Evolutionary conservation across 2,113 vertebrate species (phyloP), one percentile per base, ranked within the genome.

Genomic region (Okapia johnstoni): DNA sequence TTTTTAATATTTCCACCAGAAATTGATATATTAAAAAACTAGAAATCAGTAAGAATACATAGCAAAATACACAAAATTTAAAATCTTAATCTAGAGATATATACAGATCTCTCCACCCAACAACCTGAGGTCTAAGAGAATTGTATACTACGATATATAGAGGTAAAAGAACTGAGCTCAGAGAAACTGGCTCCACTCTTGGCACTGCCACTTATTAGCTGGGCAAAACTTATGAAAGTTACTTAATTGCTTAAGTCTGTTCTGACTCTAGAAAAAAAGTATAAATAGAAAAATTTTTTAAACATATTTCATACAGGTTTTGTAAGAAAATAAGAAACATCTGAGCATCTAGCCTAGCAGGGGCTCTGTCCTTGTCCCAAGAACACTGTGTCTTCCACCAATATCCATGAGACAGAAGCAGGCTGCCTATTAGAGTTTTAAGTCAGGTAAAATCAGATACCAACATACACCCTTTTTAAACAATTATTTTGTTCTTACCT

Each of bases 1-100:
- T 85, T 93, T 93, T 90, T 66, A 77, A 87, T 30, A 87, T 57
- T 95, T 90, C 26, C 21, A 87, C 50, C 48, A 63, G 50, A 52
- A 94, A 91, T 7, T 52, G 50, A 52, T 30, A 28, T 36, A 43
- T 63, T 43, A 61, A 77, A 61, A 92, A 80, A 21, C 54, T 52
- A 73, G n/a, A 94, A 96, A 90, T 79, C 63, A 86, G 2, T 79
- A 80, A 92, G 66, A 95, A 91, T 60, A 96, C 19, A 90, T 40
- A 83, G 73, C 30, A 85, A 73, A 61, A 30, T 36, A 73, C 3
- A 83, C 40, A 93, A 90, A 90, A 93, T 87, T 93, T 46, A 76
- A 83, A 92, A 60, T 89, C 77, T 92, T 85, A 12, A 94, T 84
- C 66, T 96, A 83, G 87, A 89, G 21, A 91, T 81, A 73, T 3